Evolutionary conservation across 2,888 invertebrate species (phyloP), one percentile per base, ranked within the genome.

Genomic region (Psylliodes chrysocephalus): DNA sequence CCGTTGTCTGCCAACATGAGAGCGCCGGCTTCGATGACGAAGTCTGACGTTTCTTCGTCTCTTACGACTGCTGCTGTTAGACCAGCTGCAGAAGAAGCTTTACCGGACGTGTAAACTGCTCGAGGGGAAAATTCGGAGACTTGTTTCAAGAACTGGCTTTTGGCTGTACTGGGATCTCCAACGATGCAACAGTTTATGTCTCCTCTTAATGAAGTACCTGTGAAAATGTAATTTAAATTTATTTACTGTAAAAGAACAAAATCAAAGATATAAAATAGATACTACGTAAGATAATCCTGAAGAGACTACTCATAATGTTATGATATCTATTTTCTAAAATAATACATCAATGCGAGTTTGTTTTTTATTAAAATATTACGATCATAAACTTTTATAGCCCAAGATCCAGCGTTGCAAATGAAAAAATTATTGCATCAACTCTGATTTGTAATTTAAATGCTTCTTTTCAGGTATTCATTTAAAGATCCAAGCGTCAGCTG

Each of bases 1-100:
- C 98, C 96, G 79, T 98, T 98, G 83, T 99, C 99, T 0, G 99
- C 99, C 77, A 99, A 86, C 98, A 99, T 98, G 25, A 99, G 84
- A 0, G 99, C 99, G n/a, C 98, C 99, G 5, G 98, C 99, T 85
- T 99, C 99, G 67, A 99, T 99, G 6, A 99, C 98, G 84, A 98
- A 99, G 84, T 99, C 98, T 68, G 92, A 92, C 0, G 97, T 94
- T 82, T 99, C 99, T 81, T 99, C 98, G 79, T 99, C 99, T 83
- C 89, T 90, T 0, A 99, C 98, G 0, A 99, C 99, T 14, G 99
- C 99, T 0, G 99, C 99, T 0, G 99, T 99, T 49, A 99, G 86
- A 86, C 99, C 99, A 53, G 99, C 98, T 0, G 99, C 98, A 1
- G 92, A 92, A 0, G 97, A 98, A 0, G 98, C 99, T 84, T 99